Conservation (phyloP, 1,140 invertebrate species). For the Mya arenaria region DNA sequence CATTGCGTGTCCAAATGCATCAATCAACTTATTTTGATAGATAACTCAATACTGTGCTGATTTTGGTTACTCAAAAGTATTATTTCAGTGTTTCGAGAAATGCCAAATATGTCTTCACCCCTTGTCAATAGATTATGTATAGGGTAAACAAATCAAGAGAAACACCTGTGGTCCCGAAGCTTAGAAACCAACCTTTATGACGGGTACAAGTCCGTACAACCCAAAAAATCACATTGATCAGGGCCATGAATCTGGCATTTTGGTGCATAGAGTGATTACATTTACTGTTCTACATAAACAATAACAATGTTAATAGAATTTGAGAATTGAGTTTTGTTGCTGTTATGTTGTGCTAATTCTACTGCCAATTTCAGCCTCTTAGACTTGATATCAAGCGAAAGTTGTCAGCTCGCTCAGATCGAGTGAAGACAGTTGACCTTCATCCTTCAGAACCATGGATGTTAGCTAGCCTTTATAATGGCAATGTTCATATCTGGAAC, state of each 20-base stretch:
- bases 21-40: too few species aligned
- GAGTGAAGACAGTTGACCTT: constrained; percentile 98
- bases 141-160: neutral
- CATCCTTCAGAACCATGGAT: constrained; percentile 99
- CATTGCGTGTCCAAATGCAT: too few species aligned
- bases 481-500: constrained; percentile 99
- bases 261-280: neutral
- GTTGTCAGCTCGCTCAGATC: constrained; percentile 97
- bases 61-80: too few species aligned
- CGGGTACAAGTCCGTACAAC: neutral
- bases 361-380: constrained; percentile 86
- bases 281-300: neutral
- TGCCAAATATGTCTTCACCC: too few species aligned
- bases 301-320: neutral
- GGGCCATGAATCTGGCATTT: neutral
- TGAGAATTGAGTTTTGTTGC: neutral
- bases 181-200: neutral
- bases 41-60: too few species aligned
- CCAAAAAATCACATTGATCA: neutral
- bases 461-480: constrained; percentile 98
- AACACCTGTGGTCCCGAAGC: neutral
- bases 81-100: too few species aligned
- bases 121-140: too few species aligned
- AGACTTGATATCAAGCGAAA: constrained; percentile 99
- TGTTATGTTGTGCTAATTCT: neutral